Base-by-base conservation (phyloP, 2,888 invertebrate genomes). In the Lasioglossum leucozonium region DNA sequence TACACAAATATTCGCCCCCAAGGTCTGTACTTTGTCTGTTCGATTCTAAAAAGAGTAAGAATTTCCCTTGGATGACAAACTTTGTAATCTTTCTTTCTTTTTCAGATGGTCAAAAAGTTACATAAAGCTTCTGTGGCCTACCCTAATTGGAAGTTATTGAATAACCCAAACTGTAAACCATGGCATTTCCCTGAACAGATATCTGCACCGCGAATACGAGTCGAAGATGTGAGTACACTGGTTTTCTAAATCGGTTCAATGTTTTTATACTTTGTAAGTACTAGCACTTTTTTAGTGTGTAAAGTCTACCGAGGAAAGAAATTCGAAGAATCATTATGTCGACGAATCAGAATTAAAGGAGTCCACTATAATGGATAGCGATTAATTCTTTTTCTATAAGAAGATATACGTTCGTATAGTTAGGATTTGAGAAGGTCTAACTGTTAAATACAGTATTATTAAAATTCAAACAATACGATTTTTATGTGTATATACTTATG, bases 121-220 rank as follows among this genome's bases (percentile, higher is more conserved):
- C 97, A 97, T 88, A 97, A 98, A 90, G 98, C 98, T 0, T 97
- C 98, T 18, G 95, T 97, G n/a, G 97, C 97, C 42, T 99, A 99
- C 95, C 96, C 97, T 16, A 96, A 95, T 22, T 99, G 99, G 99
- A 99, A 99, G 95, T 93, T 95, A 84, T 96, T 97, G 47, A 96
- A 97, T 93, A 96, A 97, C 91, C 97, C 98, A 0, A 96, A 97
- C 93, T 96, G 96, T 93, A 98, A 98, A 94, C 98, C 99, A 0
- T 99, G 99, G 99, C 96, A 97, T 81, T 97, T 96, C 94, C 98
- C 98, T 0, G 98, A 98, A 93, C 98, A 98, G 95, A 97, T 98
- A 88, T 95, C 96, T 2, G 96, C 97, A 1, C 97, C 97, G 8
- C 96, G 98, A 93, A 97, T 98, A 92, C 96, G 96, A 82, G 94